Evolutionary conservation across 2,113 vertebrate species (phyloP), one percentile per base, ranked within the genome.

Genomic region (Tympanuchus pallidicinctus): DNA sequence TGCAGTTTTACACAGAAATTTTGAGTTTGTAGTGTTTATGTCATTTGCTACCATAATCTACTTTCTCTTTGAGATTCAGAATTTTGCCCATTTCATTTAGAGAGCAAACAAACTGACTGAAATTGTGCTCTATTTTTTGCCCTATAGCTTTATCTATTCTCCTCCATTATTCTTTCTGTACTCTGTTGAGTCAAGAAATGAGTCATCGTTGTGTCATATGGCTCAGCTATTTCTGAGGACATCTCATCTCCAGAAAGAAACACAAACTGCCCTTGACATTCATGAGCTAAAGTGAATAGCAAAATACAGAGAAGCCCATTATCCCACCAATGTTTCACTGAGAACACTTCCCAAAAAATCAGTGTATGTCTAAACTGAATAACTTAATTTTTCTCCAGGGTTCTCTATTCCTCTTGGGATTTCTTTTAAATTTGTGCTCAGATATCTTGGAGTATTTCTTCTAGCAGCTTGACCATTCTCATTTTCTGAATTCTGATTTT

Each of bases 51-150:
- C 71, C 85, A 71, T 87, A 90, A 89, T 85, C 80, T 92, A 74
- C 36, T 47, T 95, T 94, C 94, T 56, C 89, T 95, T 76, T 87
- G 92, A 93, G 72, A 90, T 83, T 79, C 56, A 78, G 32, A 88
- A 90, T 93, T 95, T 82, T 80, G 40, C 54, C 94, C 60, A 56
- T 42, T 94, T 96, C 20, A 15, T 74, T 93, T 82, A 89, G 82
- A 67, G 50, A 72, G 80, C 82, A 92, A 93, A 85, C n/a, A 92
- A 84, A 74, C 22, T 25, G 6, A 47, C 34, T 61, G 50, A 93
- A 91, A 74, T 45, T 40, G 59, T 70, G 52, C 94, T 93, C 48
- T 92, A 11, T 70, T 86, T 61, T 8, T 3, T 88, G 19, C 47
- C 24, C 50, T n/a, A 54, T 54, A 21, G 27, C 65, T 91, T 95